Base-by-base conservation (phyloP, 2,797 vertebrate species). In the Acipenser transmontanus region DNA sequence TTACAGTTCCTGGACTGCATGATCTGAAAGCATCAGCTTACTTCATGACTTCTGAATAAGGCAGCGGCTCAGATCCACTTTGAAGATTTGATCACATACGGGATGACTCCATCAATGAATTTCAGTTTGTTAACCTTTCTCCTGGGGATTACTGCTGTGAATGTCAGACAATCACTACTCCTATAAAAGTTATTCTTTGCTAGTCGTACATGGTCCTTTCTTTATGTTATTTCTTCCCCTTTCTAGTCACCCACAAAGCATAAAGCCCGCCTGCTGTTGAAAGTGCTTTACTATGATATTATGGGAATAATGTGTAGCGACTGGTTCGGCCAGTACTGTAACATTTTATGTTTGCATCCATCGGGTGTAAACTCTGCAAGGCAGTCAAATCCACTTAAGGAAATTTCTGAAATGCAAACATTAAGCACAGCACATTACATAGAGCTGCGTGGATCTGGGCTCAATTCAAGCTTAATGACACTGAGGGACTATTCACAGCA, bases 401-500 rank as follows among this genome's bases (percentile, higher is more conserved):
- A 63, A 83, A 75, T 72, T 78, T 4, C 81, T 87, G 84, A 85
- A 85, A 89, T 88, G 86, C 87, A 86, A 86, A 87, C 34, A 34
- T 54, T 34, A 34, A 34, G 34, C 4, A 4, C 34, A 34, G 34
- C 84, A 47, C 87, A 88, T 90, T 88, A 88, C 85, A 81, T 84
- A 84, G 86, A 71, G 68, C 68, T 72, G 65, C 69, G 47, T 62
- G 64, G 62, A 69, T 60, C 81, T 78, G 77, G 82, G 84, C 85
- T 81, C 82, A 74, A 82, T 82, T 85, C 76, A 66, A 83, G 78
- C 86, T 89, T 87, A 89, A 88, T 79, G 81, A 82, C 85, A 87
- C 85, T 80, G 79, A 78, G 87, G 85, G 85, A 89, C 80, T 84
- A 85, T 81, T 86, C 85, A 87, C 84, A 86, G 84, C 84, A 87